Evolutionary conservation across 2,888 invertebrate species (phyloP).

Genomic region (Andrena bucephala): DNA sequence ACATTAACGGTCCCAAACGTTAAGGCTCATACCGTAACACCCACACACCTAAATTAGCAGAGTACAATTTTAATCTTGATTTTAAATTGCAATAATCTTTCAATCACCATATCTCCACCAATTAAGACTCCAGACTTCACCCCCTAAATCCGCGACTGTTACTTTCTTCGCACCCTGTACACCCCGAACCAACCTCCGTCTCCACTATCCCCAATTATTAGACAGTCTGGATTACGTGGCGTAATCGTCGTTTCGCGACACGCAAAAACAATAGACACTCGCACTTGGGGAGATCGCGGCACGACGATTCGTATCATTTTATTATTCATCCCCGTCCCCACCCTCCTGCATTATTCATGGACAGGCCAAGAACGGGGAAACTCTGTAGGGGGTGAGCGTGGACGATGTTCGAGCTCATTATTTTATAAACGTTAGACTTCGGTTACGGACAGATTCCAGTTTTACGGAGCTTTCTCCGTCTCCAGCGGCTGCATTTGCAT

Average conservation of each 20-base stretch:
- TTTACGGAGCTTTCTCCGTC: not conserved
- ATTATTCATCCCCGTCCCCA: constrained; percentile 51
- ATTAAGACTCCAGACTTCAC: too few relatives aligned
- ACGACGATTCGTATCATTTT: constrained; percentile 39
- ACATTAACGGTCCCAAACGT: too few relatives aligned
- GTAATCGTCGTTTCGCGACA: constrained; percentile 13
- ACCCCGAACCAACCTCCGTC: too few relatives aligned
- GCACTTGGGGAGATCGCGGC: not conserved
- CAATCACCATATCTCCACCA: too few relatives aligned
- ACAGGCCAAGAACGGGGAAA: not conserved
- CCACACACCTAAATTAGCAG: too few relatives aligned
- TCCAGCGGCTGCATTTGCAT: constrained; percentile 36
- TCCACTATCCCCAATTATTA: too few relatives aligned
- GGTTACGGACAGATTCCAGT: constrained; percentile 28
- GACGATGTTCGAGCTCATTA: constrained; percentile 57
- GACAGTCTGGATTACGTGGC: too few relatives aligned
- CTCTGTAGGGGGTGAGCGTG: constrained; percentile 17
- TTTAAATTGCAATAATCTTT: too few relatives aligned
- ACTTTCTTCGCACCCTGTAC: too few relatives aligned
- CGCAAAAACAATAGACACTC: constrained; percentile 28
- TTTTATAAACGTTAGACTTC: constrained; percentile 46
- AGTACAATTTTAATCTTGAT: too few relatives aligned
- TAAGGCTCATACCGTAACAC: too few relatives aligned
- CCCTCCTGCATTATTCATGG: constrained; percentile 52
- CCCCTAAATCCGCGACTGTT: too few relatives aligned